These are phyloP conservation scores for Brienomyrus longianalis DNA, from an alignment of 2,113 vertebrate species.

Conservation along the genomic window DNA sequence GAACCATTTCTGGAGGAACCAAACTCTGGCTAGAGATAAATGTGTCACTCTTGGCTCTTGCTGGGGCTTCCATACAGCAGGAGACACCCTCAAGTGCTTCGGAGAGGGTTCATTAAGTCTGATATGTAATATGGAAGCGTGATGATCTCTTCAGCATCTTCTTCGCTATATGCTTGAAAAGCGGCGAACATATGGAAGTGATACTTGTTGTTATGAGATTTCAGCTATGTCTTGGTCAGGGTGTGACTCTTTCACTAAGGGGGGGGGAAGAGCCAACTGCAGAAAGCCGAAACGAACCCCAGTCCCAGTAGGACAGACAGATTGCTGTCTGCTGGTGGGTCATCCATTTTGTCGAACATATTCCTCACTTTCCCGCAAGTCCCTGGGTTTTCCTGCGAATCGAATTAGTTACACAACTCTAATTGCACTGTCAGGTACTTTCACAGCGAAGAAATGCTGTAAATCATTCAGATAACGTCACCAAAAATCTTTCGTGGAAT, in stretches of 20 bases:
- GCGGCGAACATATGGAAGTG: not conserved
- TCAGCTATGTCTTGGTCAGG: not conserved
- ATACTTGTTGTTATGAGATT: not conserved
- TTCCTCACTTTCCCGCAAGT: not conserved
- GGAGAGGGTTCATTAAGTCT: not conserved
- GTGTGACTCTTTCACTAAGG: not conserved
- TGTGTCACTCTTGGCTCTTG: not conserved
- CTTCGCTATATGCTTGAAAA: not conserved
- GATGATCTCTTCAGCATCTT: not conserved
- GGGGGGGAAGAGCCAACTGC: not conserved
- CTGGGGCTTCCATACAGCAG: not conserved
- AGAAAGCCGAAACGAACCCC: not conserved
- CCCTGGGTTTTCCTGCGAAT: not conserved
- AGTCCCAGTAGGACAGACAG: not conserved
- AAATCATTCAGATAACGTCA: not conserved
- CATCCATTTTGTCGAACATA: not conserved
- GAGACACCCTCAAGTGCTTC: not conserved
- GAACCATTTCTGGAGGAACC: not conserved
- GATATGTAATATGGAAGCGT: not conserved
- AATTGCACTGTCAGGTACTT: not conserved
- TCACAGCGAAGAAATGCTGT: not conserved
- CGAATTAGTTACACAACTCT: not conserved
- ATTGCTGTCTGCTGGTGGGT: not conserved
- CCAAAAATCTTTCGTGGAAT: not conserved
- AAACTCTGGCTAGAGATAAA: not conserved